A percentile compares a stretch with the other conserved stretches of the same genome.
Conservation (phyloP, 1,140 invertebrate species). For the Zaprionus kolodkinae region DNA sequence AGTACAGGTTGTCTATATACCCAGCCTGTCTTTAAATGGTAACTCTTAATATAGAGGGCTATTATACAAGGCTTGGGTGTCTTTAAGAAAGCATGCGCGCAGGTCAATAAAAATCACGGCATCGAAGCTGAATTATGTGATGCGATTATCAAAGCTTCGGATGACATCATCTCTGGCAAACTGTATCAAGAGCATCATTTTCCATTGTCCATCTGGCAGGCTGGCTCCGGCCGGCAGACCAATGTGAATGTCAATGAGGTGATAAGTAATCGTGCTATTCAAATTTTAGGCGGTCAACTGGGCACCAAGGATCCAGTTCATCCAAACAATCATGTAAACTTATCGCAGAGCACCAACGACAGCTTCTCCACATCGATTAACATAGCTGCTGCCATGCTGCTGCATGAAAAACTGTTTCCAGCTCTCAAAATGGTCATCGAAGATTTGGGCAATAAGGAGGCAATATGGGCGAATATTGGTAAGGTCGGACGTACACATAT, state of each 20-base stretch:
- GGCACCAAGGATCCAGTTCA: constrained; percentile 98
- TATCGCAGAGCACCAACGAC: constrained; percentile 99
- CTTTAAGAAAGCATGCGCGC: constrained; percentile 97
- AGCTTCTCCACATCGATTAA: constrained; percentile 99
- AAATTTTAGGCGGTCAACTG: constrained; percentile 95
- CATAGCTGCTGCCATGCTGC: constrained; percentile 96
- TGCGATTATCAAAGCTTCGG: constrained; percentile 95
- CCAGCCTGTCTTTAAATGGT: too few relatives aligned
- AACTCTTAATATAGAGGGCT: constrained; percentile 87
- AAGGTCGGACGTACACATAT: constrained; percentile 95
- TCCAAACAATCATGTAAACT: constrained; percentile 99
- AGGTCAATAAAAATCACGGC: constrained; percentile 96
- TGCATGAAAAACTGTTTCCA: constrained; percentile 93
- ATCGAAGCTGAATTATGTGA: constrained; percentile 94
- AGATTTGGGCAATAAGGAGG: constrained; percentile 90
- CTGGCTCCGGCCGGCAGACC: constrained; percentile 98
- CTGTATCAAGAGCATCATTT: constrained; percentile 96
- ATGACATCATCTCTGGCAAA: constrained; percentile 97
- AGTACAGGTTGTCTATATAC: constrained; percentile 50
- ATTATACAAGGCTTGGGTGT: constrained; percentile 97
- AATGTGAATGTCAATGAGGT: constrained; percentile 99
- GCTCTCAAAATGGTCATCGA: constrained; percentile 89
- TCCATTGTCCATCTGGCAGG: constrained; percentile 99
- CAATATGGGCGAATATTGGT: constrained; percentile 94
- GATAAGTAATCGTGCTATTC: constrained; percentile 96